phyloP scores from a whole-genome alignment of 2,797 vertebrate species.

The Amblyopsis hoosieri region DNA sequence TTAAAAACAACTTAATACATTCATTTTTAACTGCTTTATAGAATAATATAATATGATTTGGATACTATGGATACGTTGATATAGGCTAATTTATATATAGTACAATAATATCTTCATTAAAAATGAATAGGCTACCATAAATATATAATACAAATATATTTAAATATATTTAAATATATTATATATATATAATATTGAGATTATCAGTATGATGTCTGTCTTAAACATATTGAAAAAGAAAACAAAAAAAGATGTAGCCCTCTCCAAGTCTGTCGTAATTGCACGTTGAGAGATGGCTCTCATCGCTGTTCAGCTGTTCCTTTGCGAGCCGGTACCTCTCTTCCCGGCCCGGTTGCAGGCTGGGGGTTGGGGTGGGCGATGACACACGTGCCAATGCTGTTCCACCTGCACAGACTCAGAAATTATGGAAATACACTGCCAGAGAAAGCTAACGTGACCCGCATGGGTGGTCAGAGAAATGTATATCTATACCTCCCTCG shows the following conservation, averaged over 20 bases:
- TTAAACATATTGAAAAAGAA: conserved; percentile 48
- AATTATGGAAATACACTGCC: conserved; percentile 76
- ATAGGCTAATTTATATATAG: too few species aligned
- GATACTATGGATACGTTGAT: too few species aligned
- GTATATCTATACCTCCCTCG: conserved; percentile 51
- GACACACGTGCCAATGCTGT: conserved; percentile 85
- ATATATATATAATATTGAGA: conserved; percentile 34
- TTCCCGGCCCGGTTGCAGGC: conserved; percentile 59
- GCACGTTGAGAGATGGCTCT: conserved; percentile 72
- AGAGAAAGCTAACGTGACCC: conserved; percentile 63
- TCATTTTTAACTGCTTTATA: too few species aligned
- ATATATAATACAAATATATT: too few species aligned
- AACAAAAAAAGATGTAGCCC: conserved; percentile 28
- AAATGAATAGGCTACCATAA: too few species aligned
- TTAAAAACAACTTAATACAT: too few species aligned
- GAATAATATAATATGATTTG: too few species aligned
- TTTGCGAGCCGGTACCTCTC: conserved; percentile 8
- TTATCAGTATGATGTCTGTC: conserved; percentile 35
- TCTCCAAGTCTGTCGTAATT: conserved; percentile 55
- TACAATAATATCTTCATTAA: too few species aligned
- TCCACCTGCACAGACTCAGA: conserved; percentile 82
- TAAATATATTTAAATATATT: background rate
- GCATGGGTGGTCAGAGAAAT: conserved; percentile 84
- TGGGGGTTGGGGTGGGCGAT: conserved; percentile 76
- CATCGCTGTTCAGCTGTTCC: conserved; percentile 43